These are phyloP conservation scores for Lucinisca nassula DNA, from an alignment of 2,888 invertebrate species.

Conservation along the genomic window DNA sequence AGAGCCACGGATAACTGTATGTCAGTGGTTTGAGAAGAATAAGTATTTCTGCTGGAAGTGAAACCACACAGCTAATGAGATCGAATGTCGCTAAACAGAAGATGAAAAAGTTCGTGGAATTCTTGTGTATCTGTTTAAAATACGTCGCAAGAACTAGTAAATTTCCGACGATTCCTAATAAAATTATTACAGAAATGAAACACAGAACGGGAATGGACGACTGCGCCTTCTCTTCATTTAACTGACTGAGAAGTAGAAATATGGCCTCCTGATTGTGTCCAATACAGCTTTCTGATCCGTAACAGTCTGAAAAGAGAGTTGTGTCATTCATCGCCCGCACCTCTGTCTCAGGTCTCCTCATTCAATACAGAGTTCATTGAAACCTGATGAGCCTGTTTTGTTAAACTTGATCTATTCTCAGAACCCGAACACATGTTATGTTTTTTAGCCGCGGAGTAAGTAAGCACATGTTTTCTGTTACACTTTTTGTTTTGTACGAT, in stretches of 20 bases:
- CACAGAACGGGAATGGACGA: constrained; percentile 57
- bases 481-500: too few species aligned
- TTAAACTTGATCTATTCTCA: too few species aligned
- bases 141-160: constrained; percentile 59
- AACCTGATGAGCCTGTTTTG: too few species aligned
- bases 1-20: constrained; percentile 38
- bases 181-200: constrained; percentile 44
- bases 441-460: too few species aligned
- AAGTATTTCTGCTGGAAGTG: constrained; percentile 50
- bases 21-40: constrained; percentile 52
- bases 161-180: constrained; percentile 60
- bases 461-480: too few species aligned
- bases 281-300: neutral
- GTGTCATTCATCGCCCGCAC: neutral
- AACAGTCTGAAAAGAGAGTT: neutral
- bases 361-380: too few species aligned
- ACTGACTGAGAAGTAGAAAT: neutral
- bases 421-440: too few species aligned
- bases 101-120: constrained; percentile 66
- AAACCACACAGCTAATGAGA: constrained; percentile 49
- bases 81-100: constrained; percentile 59
- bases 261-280: neutral
- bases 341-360: too few species aligned
- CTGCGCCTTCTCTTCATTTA: neutral
- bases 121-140: constrained; percentile 39